These are phyloP conservation scores for Drosophila subsilvestris DNA, from an alignment of 2,888 invertebrate genomes.

Conservation along the genomic window DNA sequence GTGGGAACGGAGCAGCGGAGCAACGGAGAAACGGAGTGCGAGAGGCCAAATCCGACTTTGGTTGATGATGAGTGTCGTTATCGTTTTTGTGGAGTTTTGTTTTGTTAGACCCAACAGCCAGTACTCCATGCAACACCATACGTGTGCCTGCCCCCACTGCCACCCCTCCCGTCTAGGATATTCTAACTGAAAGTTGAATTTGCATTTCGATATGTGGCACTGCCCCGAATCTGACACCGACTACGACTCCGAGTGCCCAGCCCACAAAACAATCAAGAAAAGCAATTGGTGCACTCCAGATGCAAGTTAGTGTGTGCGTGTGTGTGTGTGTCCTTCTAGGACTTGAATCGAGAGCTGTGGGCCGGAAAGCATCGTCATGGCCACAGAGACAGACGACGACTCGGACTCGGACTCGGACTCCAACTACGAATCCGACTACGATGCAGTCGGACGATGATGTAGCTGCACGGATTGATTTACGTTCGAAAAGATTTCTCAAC, in stretches of 20 bases:
- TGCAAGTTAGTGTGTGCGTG: background rate
- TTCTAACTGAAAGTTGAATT: slow-evolving; percentile 67
- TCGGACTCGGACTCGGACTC: background rate
- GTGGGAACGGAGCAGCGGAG: slow-evolving; percentile 2
- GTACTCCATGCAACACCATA: background rate
- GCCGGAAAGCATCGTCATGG: slow-evolving; percentile 34
- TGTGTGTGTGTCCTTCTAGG: slow-evolving; percentile 1
- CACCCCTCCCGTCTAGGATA: slow-evolving; percentile 32
- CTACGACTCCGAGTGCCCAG: slow-evolving; percentile 11
- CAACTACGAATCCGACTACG: background rate
- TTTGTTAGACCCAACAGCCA: slow-evolving; percentile 44
- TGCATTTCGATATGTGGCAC: slow-evolving; percentile 73
- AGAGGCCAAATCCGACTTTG: slow-evolving; percentile 71
- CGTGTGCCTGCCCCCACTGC: background rate
- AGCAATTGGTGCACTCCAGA: slow-evolving; percentile 61
- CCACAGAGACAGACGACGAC: slow-evolving; percentile 6
- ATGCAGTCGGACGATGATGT: slow-evolving; percentile 67
- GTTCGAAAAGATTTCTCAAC: slow-evolving; percentile 84
- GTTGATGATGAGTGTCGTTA: slow-evolving; percentile 80
- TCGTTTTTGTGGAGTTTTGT: slow-evolving; percentile 73
- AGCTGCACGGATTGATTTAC: slow-evolving; percentile 83
- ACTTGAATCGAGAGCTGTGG: background rate
- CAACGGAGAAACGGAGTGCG: slow-evolving; percentile 14
- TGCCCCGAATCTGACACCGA: slow-evolving; percentile 3
- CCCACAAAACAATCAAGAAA: slow-evolving; percentile 73